These are phyloP conservation scores for Lymantria monacha DNA, from an alignment of 2,888 invertebrate genomes.

Conservation along the genomic window DNA sequence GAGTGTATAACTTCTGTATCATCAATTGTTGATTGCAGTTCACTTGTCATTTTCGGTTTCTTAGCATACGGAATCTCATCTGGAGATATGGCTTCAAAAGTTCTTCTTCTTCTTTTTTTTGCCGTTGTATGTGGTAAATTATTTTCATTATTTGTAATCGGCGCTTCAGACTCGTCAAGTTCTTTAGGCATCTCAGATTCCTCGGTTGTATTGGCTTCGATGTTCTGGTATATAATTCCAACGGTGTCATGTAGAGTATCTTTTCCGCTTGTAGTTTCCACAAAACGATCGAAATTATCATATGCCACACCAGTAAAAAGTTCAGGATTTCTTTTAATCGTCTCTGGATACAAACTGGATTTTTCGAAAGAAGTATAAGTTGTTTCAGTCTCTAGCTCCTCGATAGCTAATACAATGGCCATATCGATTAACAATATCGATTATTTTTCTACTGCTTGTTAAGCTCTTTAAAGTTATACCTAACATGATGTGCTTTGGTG, in stretches of 20 bases:
- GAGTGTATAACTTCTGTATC: neutral
- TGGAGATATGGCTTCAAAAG: slow-evolving; percentile 3
- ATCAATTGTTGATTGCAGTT: neutral
- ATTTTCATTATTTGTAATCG: neutral
- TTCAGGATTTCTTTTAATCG: neutral
- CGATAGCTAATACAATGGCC: too few relatives aligned
- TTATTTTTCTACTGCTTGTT: too few relatives aligned
- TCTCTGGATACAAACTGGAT: neutral
- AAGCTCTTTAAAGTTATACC: too few relatives aligned
- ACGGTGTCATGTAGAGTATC: neutral
- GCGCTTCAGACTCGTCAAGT: neutral
- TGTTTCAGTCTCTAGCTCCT: too few relatives aligned
- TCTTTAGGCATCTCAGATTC: neutral
- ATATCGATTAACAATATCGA: too few relatives aligned
- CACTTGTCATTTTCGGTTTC: slow-evolving; percentile 5
- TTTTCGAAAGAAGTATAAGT: too few relatives aligned
- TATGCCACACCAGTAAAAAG: neutral
- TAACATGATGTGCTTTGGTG: too few relatives aligned
- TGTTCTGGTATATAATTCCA: neutral
- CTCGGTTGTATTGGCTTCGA: neutral
- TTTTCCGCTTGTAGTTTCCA: neutral
- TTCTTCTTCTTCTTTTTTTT: slow-evolving; percentile 13
- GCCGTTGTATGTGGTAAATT: neutral
- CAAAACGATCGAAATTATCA: neutral
- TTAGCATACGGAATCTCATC: slow-evolving; percentile 6